Base-by-base conservation (phyloP, 2,113 vertebrate species). In the Erythrolamprus reginae region DNA sequence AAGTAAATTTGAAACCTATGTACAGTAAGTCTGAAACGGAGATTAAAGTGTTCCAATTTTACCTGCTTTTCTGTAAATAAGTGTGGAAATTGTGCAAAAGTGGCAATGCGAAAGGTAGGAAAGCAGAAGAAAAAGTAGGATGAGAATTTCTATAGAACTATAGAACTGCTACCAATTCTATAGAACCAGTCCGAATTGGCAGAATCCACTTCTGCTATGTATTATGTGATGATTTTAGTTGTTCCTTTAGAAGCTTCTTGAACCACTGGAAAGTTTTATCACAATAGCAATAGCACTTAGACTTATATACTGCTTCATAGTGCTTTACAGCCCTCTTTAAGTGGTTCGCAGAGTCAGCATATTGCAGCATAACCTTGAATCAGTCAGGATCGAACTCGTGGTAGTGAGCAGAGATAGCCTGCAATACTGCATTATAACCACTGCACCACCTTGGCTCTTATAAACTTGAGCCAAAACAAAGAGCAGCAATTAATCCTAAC, bases 11-110 rank as follows among this genome's bases (percentile, higher is more conserved):
- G 90, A 93, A 88, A 65, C 26, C 82, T 23, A 88, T 65, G 28
- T 4, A 33, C n/a, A 70, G 5, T n/a, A 53, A 48, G n/a, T 23
- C 50, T 92, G 86, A 84, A 70, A 33, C 5, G 10, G 56, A 12
- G 58, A 61, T 61, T 28, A 61, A 61, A 61, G 26, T 28, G 10
- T 61, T 28, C 26, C 26, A 13, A 28, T 28, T 61, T 10, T 61
- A 77, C 53, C 85, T 85, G 90, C 26, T 90, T 61, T 82, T 93
- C 90, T 85, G 5, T 42, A 92, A 90, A 19, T 58, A 56, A 6
- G 13, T 70, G n/a, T 70, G n/a, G n/a, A 70, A 70, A 70, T 33
- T 10, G 5, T 70, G 61, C 13, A 70, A 70, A 70, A 17, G n/a
- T 70, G 13, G n/a, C 15, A 17, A 17, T 17, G 2, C 13, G n/a